These are phyloP conservation scores for Stenolophus ochropezus DNA, from an alignment of 2,888 invertebrate species.

Conservation along the genomic window DNA sequence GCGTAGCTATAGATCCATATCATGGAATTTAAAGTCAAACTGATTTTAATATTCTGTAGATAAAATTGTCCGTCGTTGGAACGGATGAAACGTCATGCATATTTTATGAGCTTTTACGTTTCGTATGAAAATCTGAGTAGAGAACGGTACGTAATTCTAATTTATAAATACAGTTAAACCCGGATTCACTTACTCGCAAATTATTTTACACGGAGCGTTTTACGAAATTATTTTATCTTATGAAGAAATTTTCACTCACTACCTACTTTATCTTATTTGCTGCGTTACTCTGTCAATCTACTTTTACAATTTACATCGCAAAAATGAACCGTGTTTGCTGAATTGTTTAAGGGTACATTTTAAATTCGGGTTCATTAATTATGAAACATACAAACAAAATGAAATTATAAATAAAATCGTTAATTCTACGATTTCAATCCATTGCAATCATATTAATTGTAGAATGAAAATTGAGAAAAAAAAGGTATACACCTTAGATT, in stretches of 20 bases:
- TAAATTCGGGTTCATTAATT: too few relatives aligned
- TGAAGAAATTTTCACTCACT: neutral
- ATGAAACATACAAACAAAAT: neutral
- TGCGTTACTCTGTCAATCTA: too few relatives aligned
- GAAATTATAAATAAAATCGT: neutral
- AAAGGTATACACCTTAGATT: too few relatives aligned
- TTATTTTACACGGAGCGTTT: constrained; percentile 40
- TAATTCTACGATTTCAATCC: neutral
- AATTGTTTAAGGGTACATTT: too few relatives aligned
- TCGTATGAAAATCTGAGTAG: constrained; percentile 59
- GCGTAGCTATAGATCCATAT: constrained; percentile 31
- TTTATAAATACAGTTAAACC: constrained; percentile 55
- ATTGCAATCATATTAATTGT: neutral
- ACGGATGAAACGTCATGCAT: constrained; percentile 55
- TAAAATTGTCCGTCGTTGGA: constrained; percentile 53
- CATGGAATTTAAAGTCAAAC: constrained; percentile 54
- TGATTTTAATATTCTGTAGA: constrained; percentile 58
- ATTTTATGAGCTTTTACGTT: constrained; percentile 59
- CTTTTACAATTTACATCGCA: too few relatives aligned
- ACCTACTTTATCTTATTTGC: neutral
- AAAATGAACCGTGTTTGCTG: too few relatives aligned
- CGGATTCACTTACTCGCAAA: constrained; percentile 51
- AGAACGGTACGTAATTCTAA: constrained; percentile 53
- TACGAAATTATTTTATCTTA: neutral
- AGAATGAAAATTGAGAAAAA: neutral